Percentiles rank a stretch among this genome's conserved stretches.
Conservation (phyloP, 64 coral and sea anemone genomes). For the Montipora efflorescens region DNA sequence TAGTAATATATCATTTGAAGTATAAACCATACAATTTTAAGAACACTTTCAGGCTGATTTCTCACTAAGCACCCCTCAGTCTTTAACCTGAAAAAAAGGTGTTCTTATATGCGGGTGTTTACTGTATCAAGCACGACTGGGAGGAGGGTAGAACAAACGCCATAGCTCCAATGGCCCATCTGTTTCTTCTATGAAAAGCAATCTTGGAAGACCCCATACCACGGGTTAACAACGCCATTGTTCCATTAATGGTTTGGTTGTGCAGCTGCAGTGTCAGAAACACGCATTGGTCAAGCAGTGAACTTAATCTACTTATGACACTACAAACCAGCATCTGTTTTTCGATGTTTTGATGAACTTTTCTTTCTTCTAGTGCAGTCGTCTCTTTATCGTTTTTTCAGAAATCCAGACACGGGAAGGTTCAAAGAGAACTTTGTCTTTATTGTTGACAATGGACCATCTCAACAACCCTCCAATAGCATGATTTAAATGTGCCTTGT, state of each 20-base stretch:
- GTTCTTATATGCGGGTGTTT: too few relatives aligned
- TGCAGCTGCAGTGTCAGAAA: conserved; percentile 45
- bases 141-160: not conserved
- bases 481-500: conserved; percentile 36
- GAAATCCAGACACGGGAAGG: conserved; percentile 25
- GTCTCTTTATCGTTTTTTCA: conserved; percentile 33
- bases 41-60: too few relatives aligned
- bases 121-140: too few relatives aligned
- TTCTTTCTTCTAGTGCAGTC: conserved; percentile 49
- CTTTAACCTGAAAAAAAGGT: too few relatives aligned
- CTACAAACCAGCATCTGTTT: conserved; percentile 57
- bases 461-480: conserved; percentile 42
- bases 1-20: too few relatives aligned
- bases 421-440: conserved; percentile 59
- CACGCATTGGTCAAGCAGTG: conserved; percentile 20
- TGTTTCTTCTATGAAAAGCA: too few relatives aligned
- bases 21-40: too few relatives aligned
- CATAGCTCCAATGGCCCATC: not conserved
- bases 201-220: not conserved
- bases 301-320: conserved; percentile 44
- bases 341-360: conserved; percentile 39
- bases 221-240: not conserved
- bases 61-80: too few relatives aligned
- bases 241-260: conserved; percentile 13
- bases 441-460: conserved; percentile 58